phyloP scores from a whole-genome alignment of 2,113 vertebrate genomes.

The Tenebrosternarchus preto region DNA sequence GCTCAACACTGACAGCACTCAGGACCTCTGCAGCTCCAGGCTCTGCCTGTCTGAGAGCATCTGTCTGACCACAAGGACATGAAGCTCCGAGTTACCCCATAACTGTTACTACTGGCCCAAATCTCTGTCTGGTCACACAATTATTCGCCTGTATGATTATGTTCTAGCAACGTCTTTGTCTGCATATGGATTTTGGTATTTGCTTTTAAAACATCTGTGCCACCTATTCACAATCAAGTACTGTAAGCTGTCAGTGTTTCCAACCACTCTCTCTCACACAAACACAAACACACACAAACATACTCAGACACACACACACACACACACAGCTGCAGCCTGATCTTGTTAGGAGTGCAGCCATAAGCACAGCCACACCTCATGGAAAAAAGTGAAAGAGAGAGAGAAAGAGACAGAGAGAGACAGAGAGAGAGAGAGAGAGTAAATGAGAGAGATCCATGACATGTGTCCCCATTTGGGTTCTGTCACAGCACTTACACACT shows the following conservation, averaged over 20 bases:
- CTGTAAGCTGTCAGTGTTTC: background rate
- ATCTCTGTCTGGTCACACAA: slow-evolving; percentile 13
- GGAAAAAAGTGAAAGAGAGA: slow-evolving; percentile 53
- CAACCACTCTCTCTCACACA: background rate
- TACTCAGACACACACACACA: slow-evolving; percentile 49
- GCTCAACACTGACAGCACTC: slow-evolving; percentile 33
- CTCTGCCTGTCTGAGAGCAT: slow-evolving; percentile 5
- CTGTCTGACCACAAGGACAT: slow-evolving; percentile 6
- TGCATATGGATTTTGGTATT: background rate
- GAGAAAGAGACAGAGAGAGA: no score
- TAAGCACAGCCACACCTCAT: slow-evolving; percentile 69
- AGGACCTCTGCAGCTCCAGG: slow-evolving; percentile 23
- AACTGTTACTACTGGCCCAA: background rate
- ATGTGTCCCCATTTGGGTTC: slow-evolving; percentile 1
- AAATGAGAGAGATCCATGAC: slow-evolving; percentile 26
- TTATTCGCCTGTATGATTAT: slow-evolving; percentile 1
- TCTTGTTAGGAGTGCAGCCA: slow-evolving; percentile 67
- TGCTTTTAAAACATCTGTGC: background rate
- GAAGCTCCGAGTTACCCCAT: background rate
- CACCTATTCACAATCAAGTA: background rate
- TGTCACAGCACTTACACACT: slow-evolving; percentile 36
- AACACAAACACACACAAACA: slow-evolving; percentile 34
- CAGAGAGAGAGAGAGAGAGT: slow-evolving; percentile 19
- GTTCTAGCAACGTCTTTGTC: slow-evolving; percentile 18
- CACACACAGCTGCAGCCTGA: slow-evolving; percentile 70